Evolutionary conservation across 2,888 invertebrate genomes (phyloP).

Genomic region (Tinea pellionella): DNA sequence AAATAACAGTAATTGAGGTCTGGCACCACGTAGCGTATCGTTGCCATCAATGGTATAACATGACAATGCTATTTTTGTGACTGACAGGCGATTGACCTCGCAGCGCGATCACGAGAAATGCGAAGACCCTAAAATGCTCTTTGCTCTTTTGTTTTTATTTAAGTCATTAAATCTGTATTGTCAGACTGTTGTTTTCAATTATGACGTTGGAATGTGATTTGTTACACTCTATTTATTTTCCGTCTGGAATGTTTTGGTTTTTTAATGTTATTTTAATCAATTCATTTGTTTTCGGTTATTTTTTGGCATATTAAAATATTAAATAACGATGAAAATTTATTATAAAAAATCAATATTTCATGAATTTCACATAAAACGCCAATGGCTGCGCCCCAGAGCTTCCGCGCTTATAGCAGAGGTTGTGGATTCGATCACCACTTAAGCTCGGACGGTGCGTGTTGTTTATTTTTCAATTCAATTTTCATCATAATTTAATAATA

Average conservation of each 20-base stretch:
- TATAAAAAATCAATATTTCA: no score
- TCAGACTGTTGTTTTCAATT: conserved; percentile 30
- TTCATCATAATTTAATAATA: no score
- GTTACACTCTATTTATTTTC: conserved; percentile 25
- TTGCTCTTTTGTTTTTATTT: conserved; percentile 32
- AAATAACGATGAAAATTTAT: no score
- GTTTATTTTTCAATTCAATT: no score
- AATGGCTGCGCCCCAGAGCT: no score
- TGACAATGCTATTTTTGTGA: conserved; percentile 37
- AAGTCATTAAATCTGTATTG: conserved; percentile 24
- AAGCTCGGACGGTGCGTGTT: no score
- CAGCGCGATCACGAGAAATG: conserved; percentile 20
- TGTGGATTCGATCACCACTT: no score
- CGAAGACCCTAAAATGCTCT: conserved; percentile 27
- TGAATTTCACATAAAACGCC: no score
- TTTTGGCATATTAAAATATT: no score
- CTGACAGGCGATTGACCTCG: conserved; percentile 48
- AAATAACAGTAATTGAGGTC: conserved; percentile 42
- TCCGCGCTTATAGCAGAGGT: no score
- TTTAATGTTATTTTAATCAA: no score
- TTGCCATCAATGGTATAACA: conserved; percentile 20
- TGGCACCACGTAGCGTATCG: conserved; percentile 32
- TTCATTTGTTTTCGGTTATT: no score
- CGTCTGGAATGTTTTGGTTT: not conserved
- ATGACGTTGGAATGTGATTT: conserved; percentile 48